Conservation (phyloP, 2,113 vertebrate species). For the Indicator maculatus region DNA sequence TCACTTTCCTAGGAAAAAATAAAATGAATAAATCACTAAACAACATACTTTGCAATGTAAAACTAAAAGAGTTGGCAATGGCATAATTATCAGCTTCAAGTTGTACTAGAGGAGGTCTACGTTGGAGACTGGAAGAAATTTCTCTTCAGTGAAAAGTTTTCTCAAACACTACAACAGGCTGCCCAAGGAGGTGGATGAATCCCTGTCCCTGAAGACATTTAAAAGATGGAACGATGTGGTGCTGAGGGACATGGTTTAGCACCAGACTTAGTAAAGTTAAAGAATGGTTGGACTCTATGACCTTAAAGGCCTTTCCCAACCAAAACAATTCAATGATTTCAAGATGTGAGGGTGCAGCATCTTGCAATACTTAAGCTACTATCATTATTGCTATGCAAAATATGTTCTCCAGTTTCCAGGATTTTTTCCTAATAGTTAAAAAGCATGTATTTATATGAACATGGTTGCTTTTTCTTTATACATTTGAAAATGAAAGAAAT, state of each 20-base stretch:
- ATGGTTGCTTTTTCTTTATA: neutral
- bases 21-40: conserved; percentile 7
- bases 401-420: neutral
- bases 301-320: no score
- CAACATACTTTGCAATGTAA: neutral
- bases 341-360: neutral
- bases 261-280: no score
- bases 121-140: no score
- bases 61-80: neutral
- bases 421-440: neutral
- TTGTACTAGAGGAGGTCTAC: no score
- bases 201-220: no score
- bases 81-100: neutral
- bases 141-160: no score
- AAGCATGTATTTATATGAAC: neutral
- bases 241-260: no score
- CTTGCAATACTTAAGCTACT: neutral
- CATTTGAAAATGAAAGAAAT: neutral
- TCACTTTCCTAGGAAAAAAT: neutral
- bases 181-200: no score
- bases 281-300: no score
- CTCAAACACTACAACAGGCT: no score
- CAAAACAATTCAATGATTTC: no score
- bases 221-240: no score
- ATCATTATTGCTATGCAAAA: neutral